Base-by-base conservation (phyloP, 2,888 invertebrate genomes). In the Hypolimnas misippus region DNA sequence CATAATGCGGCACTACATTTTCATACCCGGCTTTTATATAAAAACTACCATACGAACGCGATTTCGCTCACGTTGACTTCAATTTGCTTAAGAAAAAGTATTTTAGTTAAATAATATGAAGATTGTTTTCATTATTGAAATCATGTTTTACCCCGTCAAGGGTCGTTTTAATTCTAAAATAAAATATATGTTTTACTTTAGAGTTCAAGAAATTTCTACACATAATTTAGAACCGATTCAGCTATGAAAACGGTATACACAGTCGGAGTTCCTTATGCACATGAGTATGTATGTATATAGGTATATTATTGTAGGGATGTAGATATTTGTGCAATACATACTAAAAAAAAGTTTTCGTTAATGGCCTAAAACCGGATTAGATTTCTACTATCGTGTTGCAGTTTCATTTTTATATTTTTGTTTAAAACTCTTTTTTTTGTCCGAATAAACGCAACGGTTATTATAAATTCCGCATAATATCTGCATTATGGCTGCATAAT, bases 391-490 rank as follows among this genome's bases (percentile, higher is more conserved):
- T 19, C 21, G 25, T n/a, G 46, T 21, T 17, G 4, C 44, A 10
- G 14, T 49, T 29, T 3, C 25, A 25, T 49, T 49, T 29, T 14
- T 29, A 29, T 14, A 6, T 14, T 49, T 49, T 49, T 8, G 14
- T 25, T 14, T 29, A n/a, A 21, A 21, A 21, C 1, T 19, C 3
- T 42, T 16, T 40, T 21, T 49, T 14, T 49, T 16, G 49, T 7
- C 2, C 29, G 14, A 6, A 14, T 14, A 49, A 49, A 21, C 21
- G 16, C 29, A 17, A n/a, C 25, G 25, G 3, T 29, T 25, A 49
- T 49, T 29, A 49, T 29, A 49, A 49, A 49, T 29, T 29, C 60
- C 53, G 54, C 60, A 60, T 60, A 35, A 60, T 29, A 60, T 49
- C 60, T 38, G 60, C 60, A 60, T 54, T 54, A 46, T 29, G 53